phyloP scores from a whole-genome alignment of 1,140 invertebrate species.

The Aphidius gifuensis region DNA sequence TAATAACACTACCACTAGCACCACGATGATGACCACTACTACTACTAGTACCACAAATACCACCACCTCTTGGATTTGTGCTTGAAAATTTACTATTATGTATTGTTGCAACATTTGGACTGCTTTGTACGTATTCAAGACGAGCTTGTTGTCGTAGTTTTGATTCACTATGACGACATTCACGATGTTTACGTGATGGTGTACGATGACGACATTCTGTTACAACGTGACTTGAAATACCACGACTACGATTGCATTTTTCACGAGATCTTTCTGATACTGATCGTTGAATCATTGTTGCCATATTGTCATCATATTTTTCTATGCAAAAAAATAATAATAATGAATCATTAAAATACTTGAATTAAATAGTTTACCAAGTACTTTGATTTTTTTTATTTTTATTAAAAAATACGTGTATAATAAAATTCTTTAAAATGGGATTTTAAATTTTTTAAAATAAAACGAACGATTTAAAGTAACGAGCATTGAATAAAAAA shows the following conservation, averaged over 20 bases:
- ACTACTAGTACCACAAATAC: slow-evolving; percentile 19
- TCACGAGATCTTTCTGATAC: slow-evolving; percentile 56
- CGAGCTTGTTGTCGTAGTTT: slow-evolving; percentile 55
- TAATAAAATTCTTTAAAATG: too few species aligned
- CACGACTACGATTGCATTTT: slow-evolving; percentile 30
- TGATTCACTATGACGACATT: slow-evolving; percentile 46
- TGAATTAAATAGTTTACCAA: background rate
- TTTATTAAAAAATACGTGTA: too few species aligned
- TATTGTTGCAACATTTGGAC: slow-evolving; percentile 59
- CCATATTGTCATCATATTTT: slow-evolving; percentile 46
- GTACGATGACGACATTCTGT: slow-evolving; percentile 47
- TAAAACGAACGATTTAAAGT: background rate
- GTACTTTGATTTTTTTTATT: background rate
- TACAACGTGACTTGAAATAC: slow-evolving; percentile 30
- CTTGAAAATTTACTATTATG: slow-evolving; percentile 47
- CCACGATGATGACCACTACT: slow-evolving; percentile 19
- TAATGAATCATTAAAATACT: background rate
- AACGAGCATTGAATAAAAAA: background rate
- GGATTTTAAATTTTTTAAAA: too few species aligned
- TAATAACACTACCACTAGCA: slow-evolving; percentile 4
- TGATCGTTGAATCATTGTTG: slow-evolving; percentile 54
- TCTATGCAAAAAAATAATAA: slow-evolving; percentile 36
- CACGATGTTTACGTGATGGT: slow-evolving; percentile 35
- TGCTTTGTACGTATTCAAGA: slow-evolving; percentile 62
- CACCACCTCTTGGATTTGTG: slow-evolving; percentile 40